phyloP scores from a whole-genome alignment of 2,113 vertebrate genomes.

The Onychostoma macrolepis region DNA sequence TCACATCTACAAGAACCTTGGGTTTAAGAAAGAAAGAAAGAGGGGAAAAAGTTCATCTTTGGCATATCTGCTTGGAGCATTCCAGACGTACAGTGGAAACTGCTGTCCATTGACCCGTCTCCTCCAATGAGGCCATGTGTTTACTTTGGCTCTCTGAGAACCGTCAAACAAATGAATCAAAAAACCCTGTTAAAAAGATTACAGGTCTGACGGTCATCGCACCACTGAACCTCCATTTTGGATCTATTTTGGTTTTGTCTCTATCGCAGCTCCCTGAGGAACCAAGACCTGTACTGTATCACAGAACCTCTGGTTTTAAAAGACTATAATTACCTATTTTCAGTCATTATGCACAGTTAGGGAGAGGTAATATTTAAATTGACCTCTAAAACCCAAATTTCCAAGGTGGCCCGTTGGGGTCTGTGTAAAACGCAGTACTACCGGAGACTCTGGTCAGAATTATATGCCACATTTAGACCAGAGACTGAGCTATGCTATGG shows the following conservation, averaged over 20 bases:
- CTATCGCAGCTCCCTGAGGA: not conserved
- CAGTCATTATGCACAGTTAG: constrained; percentile 26
- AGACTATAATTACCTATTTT: constrained; percentile 37
- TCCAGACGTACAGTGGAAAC: constrained; percentile 50
- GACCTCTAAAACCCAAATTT: constrained; percentile 26
- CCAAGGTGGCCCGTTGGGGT: constrained; percentile 24
- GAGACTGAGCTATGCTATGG: not conserved
- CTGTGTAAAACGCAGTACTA: constrained; percentile 1
- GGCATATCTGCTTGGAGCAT: constrained; percentile 49
- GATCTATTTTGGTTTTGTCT: constrained; percentile 38
- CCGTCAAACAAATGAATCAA: constrained; percentile 44
- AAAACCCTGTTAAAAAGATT: constrained; percentile 48
- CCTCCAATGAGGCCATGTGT: constrained; percentile 47
- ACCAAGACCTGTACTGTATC: constrained; percentile 4
- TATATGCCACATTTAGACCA: constrained; percentile 33
- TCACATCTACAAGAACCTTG: constrained; percentile 55
- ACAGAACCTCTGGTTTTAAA: constrained; percentile 26
- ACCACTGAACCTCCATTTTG: constrained; percentile 33
- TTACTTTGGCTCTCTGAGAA: constrained; percentile 45
- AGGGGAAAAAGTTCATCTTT: constrained; percentile 34
- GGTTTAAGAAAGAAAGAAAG: constrained; percentile 32
- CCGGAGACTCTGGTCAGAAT: constrained; percentile 11
- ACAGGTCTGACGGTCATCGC: constrained; percentile 33
- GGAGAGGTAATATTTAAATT: constrained; percentile 24
- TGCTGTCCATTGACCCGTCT: constrained; percentile 51